phyloP scores from a whole-genome alignment of 2,113 vertebrate species.

The Carassius auratus region DNA sequence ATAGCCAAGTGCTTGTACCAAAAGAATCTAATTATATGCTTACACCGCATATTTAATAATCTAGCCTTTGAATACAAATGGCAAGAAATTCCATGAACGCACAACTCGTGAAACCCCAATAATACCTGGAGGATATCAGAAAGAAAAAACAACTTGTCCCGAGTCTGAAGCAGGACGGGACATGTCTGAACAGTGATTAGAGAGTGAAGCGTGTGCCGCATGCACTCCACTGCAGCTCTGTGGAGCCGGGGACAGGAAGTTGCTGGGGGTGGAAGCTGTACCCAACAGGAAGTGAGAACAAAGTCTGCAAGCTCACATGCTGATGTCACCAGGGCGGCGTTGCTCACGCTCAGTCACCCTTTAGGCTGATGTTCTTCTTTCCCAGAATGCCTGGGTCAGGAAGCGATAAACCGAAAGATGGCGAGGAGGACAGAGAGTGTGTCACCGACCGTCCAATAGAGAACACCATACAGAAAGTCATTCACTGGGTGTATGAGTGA shows the following conservation, averaged over 20 bases:
- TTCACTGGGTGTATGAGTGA: not conserved
- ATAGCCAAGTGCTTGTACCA: not conserved
- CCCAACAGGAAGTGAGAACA: constrained; percentile 76
- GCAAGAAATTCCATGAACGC: too few species aligned
- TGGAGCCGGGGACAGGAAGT: constrained; percentile 71
- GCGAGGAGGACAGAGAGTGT: not conserved
- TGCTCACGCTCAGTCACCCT: not conserved
- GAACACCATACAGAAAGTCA: not conserved
- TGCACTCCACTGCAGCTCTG: constrained; percentile 42
- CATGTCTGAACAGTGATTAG: not conserved
- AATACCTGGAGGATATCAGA: not conserved
- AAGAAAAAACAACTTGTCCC: not conserved
- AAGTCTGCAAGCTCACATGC: constrained; percentile 48
- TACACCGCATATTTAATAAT: not conserved
- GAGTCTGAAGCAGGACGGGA: not conserved
- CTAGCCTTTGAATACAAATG: too few species aligned
- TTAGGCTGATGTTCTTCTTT: not conserved
- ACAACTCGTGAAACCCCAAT: not conserved
- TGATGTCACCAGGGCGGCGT: constrained; percentile 2
- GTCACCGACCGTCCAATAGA: not conserved
- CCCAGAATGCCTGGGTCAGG: not conserved
- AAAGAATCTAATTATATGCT: not conserved
- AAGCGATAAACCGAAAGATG: not conserved
- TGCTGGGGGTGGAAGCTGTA: constrained; percentile 70
- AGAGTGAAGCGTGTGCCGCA: not conserved